Percentiles rank a stretch among this genome's conserved stretches.
Evolutionary conservation across 2,888 invertebrate species (phyloP).

Genomic region (Spilarctia lutea): DNA sequence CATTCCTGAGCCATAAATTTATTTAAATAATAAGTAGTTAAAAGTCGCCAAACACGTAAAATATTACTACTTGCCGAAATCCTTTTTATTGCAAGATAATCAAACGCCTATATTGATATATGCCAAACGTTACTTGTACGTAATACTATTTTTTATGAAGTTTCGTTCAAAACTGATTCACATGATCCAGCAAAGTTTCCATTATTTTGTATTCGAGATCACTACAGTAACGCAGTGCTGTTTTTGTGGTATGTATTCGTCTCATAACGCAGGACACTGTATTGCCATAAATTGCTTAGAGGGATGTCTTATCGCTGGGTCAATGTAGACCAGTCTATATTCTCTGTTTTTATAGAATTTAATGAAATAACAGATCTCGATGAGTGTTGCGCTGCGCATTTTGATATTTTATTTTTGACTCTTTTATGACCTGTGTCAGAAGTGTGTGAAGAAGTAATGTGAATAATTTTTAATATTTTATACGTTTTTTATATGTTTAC

Average conservation of each 20-base stretch:
- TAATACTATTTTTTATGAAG: background rate
- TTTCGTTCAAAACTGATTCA: background rate
- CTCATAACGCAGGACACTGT: background rate
- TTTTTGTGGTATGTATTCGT: no score
- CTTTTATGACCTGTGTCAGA: slow-evolving; percentile 17
- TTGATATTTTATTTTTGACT: slow-evolving; percentile 11
- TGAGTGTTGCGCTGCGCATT: slow-evolving; percentile 7
- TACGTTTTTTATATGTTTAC: slow-evolving; percentile 3
- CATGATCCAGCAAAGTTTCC: background rate
- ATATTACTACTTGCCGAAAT: background rate
- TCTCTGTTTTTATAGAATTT: slow-evolving; percentile 16
- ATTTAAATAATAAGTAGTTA: background rate
- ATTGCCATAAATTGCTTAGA: background rate
- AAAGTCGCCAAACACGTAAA: background rate
- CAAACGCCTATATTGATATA: background rate
- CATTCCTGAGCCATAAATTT: background rate
- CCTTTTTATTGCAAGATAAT: background rate
- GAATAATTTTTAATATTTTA: slow-evolving; percentile 5
- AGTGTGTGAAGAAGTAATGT: background rate
- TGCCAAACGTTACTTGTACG: background rate
- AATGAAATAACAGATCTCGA: slow-evolving; percentile 5
- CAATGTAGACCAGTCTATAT: background rate
- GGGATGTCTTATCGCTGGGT: background rate
- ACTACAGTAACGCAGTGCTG: no score
- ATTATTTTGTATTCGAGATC: background rate